phyloP scores from a whole-genome alignment of 2,113 vertebrate genomes.

The Epinephelus lanceolatus region DNA sequence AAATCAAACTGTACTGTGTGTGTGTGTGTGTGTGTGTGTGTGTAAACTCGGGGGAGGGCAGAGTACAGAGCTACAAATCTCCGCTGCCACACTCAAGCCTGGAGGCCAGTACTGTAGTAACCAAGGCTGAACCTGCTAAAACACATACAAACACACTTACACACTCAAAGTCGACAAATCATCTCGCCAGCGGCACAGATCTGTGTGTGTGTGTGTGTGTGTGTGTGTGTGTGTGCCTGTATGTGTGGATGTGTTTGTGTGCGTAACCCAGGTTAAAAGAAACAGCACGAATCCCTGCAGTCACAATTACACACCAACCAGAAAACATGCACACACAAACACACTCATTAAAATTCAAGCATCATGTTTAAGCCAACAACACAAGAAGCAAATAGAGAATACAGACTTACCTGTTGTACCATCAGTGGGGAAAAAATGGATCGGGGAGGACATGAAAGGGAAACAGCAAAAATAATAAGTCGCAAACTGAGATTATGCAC shows the following conservation, averaged over 20 bases:
- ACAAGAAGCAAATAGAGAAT: conserved; percentile 17
- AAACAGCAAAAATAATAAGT: conserved; percentile 21
- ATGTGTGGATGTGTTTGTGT: not conserved
- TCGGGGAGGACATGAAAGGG: conserved; percentile 45
- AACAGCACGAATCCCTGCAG: conserved; percentile 24
- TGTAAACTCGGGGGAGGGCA: conserved; percentile 36
- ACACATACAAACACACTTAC: conserved; percentile 49
- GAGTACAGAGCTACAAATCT: conserved; percentile 47
- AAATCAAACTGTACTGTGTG: conserved; percentile 35
- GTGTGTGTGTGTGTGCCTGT: not conserved
- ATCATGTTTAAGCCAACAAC: not conserved
- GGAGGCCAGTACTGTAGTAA: conserved; percentile 50
- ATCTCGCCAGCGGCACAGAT: conserved; percentile 34
- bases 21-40: conserved; percentile 20
- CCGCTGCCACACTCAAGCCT: conserved; percentile 58
- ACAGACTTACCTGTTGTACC: conserved; percentile 57
- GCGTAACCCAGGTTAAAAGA: conserved; percentile 13
- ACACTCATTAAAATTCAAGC: not conserved
- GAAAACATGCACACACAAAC: conserved; percentile 21
- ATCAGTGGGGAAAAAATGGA: not conserved
- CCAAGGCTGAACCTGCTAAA: conserved; percentile 46
- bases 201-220: not conserved
- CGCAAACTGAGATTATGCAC: not conserved
- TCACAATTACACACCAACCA: conserved; percentile 36
- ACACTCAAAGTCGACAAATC: conserved; percentile 38